phyloP scores from a whole-genome alignment of 2,797 vertebrate genomes.

The Knipowitschia caucasica region DNA sequence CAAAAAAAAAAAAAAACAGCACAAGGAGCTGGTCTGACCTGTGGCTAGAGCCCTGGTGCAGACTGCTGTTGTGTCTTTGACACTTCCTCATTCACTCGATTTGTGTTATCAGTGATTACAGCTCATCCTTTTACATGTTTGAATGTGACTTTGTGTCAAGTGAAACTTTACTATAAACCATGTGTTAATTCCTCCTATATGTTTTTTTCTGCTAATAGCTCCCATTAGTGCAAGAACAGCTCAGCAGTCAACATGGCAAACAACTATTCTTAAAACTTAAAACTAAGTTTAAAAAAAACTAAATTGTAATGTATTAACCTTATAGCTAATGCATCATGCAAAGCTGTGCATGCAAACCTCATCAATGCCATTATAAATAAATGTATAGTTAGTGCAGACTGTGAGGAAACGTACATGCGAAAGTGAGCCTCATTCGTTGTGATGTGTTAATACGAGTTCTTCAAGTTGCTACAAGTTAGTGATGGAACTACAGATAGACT shows the following conservation, averaged over 20 bases:
- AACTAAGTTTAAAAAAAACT: not conserved
- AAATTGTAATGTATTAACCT: not conserved
- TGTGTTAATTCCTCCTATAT: too few relatives aligned
- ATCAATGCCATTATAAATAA: not conserved
- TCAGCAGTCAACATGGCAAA: not conserved
- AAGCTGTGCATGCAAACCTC: slow-evolving; percentile 28
- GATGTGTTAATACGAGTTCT: not conserved
- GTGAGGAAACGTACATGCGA: slow-evolving; percentile 32
- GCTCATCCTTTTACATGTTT: not conserved
- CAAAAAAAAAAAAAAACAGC: not conserved
- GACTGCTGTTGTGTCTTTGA: slow-evolving; percentile 1
- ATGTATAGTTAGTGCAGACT: not conserved
- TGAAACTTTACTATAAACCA: too few relatives aligned
- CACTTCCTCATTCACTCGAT: too few relatives aligned
- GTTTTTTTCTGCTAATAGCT: too few relatives aligned
- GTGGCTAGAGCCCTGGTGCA: not conserved
- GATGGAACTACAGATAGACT: slow-evolving; percentile 13
- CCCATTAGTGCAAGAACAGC: not conserved
- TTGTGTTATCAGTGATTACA: too few relatives aligned
- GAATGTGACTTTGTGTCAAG: not conserved
- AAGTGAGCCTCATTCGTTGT: not conserved
- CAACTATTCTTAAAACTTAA: not conserved
- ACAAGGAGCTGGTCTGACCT: not conserved
- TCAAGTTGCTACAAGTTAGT: slow-evolving; percentile 7
- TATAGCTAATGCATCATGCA: slow-evolving; percentile 23